Evolutionary conservation across 2,888 invertebrate species (phyloP).

Genomic region (Anthophora plumipes): DNA sequence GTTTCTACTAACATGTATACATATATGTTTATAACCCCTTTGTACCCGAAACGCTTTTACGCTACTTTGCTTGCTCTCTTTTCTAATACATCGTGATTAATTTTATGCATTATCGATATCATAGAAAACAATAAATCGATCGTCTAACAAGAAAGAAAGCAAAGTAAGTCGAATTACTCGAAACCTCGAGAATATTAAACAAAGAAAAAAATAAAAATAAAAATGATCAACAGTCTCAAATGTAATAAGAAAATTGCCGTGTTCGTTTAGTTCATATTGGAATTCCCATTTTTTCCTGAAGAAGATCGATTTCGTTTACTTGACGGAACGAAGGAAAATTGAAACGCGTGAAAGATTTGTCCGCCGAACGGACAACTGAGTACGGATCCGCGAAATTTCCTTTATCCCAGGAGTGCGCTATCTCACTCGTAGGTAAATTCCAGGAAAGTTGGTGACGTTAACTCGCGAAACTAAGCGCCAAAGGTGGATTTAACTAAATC

Average conservation of each 20-base stretch:
- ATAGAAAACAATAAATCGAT: background rate
- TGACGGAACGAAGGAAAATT: conserved; percentile 11
- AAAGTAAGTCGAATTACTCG: conserved; percentile 44
- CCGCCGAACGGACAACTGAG: conserved; percentile 2
- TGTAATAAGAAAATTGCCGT: background rate
- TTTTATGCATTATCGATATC: background rate
- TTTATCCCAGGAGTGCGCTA: conserved; percentile 43
- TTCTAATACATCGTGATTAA: conserved; percentile 28
- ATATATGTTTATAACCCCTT: conserved; percentile 73
- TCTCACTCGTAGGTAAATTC: conserved; percentile 67
- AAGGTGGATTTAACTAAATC: conserved; percentile 76
- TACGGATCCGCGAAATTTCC: conserved; percentile 38
- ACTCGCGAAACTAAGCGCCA: conserved; percentile 72
- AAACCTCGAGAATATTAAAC: background rate
- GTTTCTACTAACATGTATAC: conserved; percentile 78
- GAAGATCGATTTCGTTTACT: background rate
- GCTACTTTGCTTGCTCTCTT: conserved; percentile 68
- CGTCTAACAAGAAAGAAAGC: conserved; percentile 59
- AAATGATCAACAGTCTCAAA: too few relatives aligned
- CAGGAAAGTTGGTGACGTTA: conserved; percentile 73
- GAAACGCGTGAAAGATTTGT: conserved; percentile 35
- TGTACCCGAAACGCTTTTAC: conserved; percentile 45
- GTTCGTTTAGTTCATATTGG: background rate
- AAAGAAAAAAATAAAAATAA: too few relatives aligned
- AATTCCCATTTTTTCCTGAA: background rate